phyloP scores from a whole-genome alignment of 1,140 invertebrate genomes.

The Anoplolepis gracilipes region DNA sequence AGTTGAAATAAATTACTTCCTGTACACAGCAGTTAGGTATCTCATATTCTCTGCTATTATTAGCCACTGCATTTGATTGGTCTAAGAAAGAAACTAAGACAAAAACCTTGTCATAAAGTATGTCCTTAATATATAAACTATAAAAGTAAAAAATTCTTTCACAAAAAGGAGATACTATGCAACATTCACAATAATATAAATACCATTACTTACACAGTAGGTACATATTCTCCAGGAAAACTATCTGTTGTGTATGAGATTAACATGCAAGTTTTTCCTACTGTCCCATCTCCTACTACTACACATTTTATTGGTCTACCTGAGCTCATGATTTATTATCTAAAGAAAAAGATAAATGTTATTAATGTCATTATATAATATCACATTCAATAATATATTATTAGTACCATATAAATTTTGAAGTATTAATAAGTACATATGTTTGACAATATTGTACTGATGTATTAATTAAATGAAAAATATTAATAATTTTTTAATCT shows the following conservation, averaged over 20 bases:
- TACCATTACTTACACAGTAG: conserved; percentile 93
- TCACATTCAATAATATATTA: background rate
- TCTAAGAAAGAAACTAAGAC: conserved; percentile 59
- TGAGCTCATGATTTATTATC: conserved; percentile 90
- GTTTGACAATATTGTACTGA: background rate
- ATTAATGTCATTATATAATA: conserved; percentile 25
- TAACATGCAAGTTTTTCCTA: conserved; percentile 99
- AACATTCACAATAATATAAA: background rate
- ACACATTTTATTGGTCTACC: conserved; percentile 99
- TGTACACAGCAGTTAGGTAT: conserved; percentile 76
- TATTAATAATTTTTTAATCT: background rate
- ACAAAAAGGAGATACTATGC: background rate
- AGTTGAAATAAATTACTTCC: conserved; percentile 81
- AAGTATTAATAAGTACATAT: background rate
- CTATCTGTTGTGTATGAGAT: conserved; percentile 99
- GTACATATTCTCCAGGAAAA: conserved; percentile 99
- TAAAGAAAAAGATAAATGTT: conserved; percentile 77
- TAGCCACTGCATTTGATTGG: conserved; percentile 77
- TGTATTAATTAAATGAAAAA: background rate
- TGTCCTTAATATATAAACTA: background rate
- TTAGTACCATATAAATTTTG: background rate
- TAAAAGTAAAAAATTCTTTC: background rate
- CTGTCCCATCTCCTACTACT: conserved; percentile 96
- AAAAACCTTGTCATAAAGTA: conserved; percentile 23
- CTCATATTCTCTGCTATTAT: conserved; percentile 79